Evolutionary conservation across 2,888 invertebrate genomes (phyloP).

Genomic region (Lissonota sp.): DNA sequence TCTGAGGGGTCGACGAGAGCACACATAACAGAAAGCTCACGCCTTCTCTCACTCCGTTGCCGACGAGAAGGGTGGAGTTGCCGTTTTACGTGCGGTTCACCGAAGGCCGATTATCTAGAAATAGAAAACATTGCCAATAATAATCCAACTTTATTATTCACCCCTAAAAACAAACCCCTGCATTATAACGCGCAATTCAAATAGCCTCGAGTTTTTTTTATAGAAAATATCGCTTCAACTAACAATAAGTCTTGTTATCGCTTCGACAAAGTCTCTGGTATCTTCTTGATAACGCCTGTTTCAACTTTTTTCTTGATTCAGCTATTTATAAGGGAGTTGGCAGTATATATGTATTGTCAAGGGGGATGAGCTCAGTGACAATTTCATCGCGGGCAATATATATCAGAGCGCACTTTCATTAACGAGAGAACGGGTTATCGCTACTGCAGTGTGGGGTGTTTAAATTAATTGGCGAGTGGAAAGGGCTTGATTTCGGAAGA

Average conservation of each 20-base stretch:
- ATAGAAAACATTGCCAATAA: background rate
- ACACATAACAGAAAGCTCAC: slow-evolving; percentile 16
- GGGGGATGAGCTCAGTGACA: slow-evolving; percentile 32
- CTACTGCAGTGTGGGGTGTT: slow-evolving; percentile 40
- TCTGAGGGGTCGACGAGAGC: slow-evolving; percentile 32
- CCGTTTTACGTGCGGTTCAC: slow-evolving; percentile 8
- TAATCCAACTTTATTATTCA: too few species aligned
- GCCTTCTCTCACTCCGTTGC: slow-evolving; percentile 27
- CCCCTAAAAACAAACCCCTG: too few species aligned
- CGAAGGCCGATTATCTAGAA: slow-evolving; percentile 20
- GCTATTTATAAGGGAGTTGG: slow-evolving; percentile 9
- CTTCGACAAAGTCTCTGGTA: too few species aligned
- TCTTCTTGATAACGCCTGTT: too few species aligned
- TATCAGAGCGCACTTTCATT: slow-evolving; percentile 46
- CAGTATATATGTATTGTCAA: slow-evolving; percentile 2
- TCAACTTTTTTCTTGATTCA: too few species aligned
- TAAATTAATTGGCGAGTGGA: slow-evolving; percentile 52
- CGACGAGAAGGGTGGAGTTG: slow-evolving; percentile 32
- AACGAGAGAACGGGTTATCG: slow-evolving; percentile 60
- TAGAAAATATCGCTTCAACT: too few species aligned
- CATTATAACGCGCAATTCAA: too few species aligned
- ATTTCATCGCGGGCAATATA: slow-evolving; percentile 12
- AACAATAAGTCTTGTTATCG: too few species aligned
- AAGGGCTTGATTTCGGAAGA: background rate
- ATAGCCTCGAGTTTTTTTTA: too few species aligned